Evolutionary conservation across 2,888 invertebrate genomes (phyloP), one percentile per base, ranked within the genome.

Genomic region (Charanyca ferruginea): DNA sequence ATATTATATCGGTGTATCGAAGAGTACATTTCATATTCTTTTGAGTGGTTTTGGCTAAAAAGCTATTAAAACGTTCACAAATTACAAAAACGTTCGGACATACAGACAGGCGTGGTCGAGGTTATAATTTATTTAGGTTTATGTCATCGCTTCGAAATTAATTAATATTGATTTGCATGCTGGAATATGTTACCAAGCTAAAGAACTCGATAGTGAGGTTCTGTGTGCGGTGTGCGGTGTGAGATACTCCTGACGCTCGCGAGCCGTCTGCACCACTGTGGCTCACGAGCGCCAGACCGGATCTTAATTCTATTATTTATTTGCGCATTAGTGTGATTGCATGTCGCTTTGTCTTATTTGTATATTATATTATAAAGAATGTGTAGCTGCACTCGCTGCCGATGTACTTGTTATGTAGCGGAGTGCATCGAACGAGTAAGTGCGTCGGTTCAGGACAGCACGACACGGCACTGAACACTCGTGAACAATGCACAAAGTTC

Each of bases 341-440:
- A 72, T 72, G 71, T 42, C 25, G 71, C 75, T 75, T 75, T 54
- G 42, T 54, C 9, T 65, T 42, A 28, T 70, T 61, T 32, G 2
- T 61, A 48, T 53, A 11, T 42, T 11, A 8, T 38, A 52, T 38
- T 11, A 1, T 22, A 45, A 20, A 22, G 20, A 0, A n/a, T 7
- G 7, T 18, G 42, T 42, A n/a, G 42, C 42, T 42, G 32, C 28
- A 28, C n/a, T 41, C 41, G n/a, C 41, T n/a, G 41, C 42, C n/a
- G 1, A 4, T 16, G 16, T 38, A 38, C 38, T 38, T 3, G 38
- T 38, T 8, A 35, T n/a, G 35, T 8, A 41, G 41, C 16, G n/a
- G 8, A 3, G 42, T 18, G 42, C 1, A 18, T 6, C 6, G 28
- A 9, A 28, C 28, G 28, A 25, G 25, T 3, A n/a, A n/a, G n/a